Evolutionary conservation across 2,113 vertebrate genomes (phyloP), one percentile per base, ranked within the genome.

Genomic region (Brevimyrus niger): DNA sequence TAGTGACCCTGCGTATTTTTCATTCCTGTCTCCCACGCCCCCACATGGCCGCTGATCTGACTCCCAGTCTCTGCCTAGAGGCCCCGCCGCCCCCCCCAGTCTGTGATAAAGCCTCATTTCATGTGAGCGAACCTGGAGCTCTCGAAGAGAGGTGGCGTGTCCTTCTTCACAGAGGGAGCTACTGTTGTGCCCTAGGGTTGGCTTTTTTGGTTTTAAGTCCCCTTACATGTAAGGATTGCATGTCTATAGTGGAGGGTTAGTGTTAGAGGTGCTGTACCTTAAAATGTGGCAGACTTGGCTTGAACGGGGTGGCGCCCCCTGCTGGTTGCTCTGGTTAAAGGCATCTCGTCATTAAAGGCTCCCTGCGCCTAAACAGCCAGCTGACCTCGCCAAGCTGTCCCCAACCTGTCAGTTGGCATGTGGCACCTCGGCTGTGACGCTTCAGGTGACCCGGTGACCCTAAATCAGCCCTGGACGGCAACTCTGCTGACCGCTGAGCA

Each of bases 21-120:
- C 38, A 61, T 88, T 88, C 53, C 44, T 58, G 51, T 42, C 87
- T 86, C 84, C 48, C 84, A 86, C 47, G n/a, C 53, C 53, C 53
- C 53, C 27, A 88, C 21, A 46, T 35, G 42, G 53, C 55, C 23
- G 53, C 87, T 65, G 87, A 65, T 42, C 53, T 61, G 17, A 23
- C 35, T 53, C 31, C 50, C 53, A 46, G 80, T 23, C 19, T 83
- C 19, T 15, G 17, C 35, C 19, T n/a, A 21, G 19, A 84, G 44
- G 19, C 44, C 42, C 42, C 19, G 17, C 42, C 8, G 2, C 4
- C 76, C 3, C 80, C 80, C 80, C 82, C 19, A 4, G 4, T n/a
- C 38, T 21, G 44, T 84, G 19, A 83, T 38, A 46, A 46, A 42
- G 31, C 69, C 69, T 76, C 6, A 38, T 84, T 84, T 47, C 38